Evolutionary conservation across 1,140 invertebrate species (phyloP), one percentile per base, ranked within the genome.

Genomic region (Dendrolimus kikuchii): DNA sequence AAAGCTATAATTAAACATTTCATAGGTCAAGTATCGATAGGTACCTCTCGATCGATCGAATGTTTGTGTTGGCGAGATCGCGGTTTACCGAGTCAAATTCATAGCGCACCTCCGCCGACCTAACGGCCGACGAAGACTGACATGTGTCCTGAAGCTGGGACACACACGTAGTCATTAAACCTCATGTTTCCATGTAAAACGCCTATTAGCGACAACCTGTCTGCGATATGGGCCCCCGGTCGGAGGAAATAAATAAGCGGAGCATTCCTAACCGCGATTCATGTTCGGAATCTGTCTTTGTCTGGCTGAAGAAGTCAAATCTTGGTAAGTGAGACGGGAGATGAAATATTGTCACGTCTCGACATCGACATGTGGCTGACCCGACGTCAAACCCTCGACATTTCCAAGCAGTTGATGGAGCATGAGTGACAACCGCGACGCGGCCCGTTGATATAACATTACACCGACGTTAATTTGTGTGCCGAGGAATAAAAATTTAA

Each of bases 391-490:
- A 87, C 74, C 77, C 71, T 70, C 66, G 71, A 77, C 71, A 68
- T 78, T 77, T 79, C 77, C 73, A 72, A 82, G 69, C 80, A 81
- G 74, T 87, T 87, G 82, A 88, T 87, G 83, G 70, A 77, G 83
- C 82, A 86, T 88, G 86, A 87, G 81, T 83, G 83, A 86, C 84
- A 86, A 70, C 64, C 70, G 60, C 57, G 46, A 55, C 60, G 59
- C 64, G 47, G 68, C 57, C 58, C 64, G 64, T 67, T 74, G 75
- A 77, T 65, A 71, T 81, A 72, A 81, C 83, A 75, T 86, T 81
- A 72, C 71, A 71, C 68, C 55, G 69, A 78, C 82, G 82, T 84
- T 80, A 74, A 81, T 86, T 81, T 74, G 72, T 74, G 60, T 65
- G 66, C 52, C 60, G 73, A 75, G 61, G 64, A 62, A 71, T 70